Conservation (phyloP, 2,113 vertebrate genomes). For the Stictonetta naevosa region DNA sequence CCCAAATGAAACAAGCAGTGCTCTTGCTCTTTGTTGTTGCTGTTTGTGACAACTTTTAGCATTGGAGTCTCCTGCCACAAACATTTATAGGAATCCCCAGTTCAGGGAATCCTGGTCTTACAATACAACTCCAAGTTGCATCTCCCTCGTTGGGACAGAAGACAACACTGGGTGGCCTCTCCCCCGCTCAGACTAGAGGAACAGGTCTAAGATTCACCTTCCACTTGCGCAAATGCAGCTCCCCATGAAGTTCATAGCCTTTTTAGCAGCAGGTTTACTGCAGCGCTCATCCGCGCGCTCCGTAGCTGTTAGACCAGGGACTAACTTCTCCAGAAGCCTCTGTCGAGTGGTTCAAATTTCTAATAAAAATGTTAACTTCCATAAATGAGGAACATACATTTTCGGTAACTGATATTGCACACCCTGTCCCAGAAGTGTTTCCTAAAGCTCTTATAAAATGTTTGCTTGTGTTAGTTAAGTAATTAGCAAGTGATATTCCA, state of each 20-base stretch:
- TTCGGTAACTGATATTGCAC: rapidly evolving
- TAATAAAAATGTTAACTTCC: not conserved
- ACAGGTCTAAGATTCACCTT: not conserved
- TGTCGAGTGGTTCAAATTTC: not conserved
- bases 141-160: not conserved
- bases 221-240: rapidly evolving
- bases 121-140: rapidly evolving
- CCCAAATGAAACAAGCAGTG: rapidly evolving
- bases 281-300: rapidly evolving
- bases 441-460: not conserved
- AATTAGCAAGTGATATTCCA: not conserved
- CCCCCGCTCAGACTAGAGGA: not conserved
- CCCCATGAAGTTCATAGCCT: not conserved
- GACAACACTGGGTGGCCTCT: rapidly evolving
- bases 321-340: not conserved
- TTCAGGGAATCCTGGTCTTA: not conserved
- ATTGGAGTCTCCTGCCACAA: not conserved
- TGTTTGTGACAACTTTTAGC: not conserved
- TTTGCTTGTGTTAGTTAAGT: not conserved
- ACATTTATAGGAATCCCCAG: not conserved
- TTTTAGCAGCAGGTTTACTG: not conserved
- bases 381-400: not conserved
- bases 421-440: not conserved
- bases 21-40: not conserved
- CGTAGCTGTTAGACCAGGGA: not conserved